Evolutionary conservation across 2,797 vertebrate species (phyloP).

Genomic region (Phalanger gymnotis): DNA sequence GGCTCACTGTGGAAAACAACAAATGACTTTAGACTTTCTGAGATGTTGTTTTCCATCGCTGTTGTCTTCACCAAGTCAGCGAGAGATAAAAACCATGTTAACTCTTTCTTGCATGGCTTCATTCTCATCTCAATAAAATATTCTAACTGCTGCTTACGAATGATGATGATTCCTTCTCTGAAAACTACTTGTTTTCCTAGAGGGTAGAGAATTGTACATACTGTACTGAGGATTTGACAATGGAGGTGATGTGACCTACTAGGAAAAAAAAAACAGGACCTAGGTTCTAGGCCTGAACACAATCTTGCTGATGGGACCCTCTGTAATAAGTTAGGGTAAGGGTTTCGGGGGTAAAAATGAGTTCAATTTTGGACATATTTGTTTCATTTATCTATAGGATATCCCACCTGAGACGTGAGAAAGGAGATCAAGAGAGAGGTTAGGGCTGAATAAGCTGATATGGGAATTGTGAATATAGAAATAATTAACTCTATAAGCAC

Average conservation of each 20-base stretch:
- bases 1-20: slow-evolving; percentile 42
- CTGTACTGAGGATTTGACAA: background rate
- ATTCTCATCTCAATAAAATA: background rate
- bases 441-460: background rate
- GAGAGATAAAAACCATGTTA: background rate
- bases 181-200: no score
- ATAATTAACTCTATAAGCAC: background rate
- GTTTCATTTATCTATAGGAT: background rate
- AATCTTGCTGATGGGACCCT: background rate
- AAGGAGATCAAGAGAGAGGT: no score
- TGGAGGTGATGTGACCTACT: background rate
- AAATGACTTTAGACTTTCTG: slow-evolving; percentile 66
- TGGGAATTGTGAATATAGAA: background rate
- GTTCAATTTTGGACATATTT: no score
- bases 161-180: background rate
- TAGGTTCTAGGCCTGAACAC: background rate
- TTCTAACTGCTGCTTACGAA: background rate
- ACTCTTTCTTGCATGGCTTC: background rate
- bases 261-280: background rate
- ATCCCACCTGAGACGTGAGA: background rate
- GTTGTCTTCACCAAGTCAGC: slow-evolving; percentile 6
- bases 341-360: background rate
- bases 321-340: background rate
- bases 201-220: background rate
- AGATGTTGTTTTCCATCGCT: slow-evolving; percentile 59